These are phyloP conservation scores for Aleiodes sp. DNA, from an alignment of 1,140 invertebrate species.

Conservation along the genomic window DNA sequence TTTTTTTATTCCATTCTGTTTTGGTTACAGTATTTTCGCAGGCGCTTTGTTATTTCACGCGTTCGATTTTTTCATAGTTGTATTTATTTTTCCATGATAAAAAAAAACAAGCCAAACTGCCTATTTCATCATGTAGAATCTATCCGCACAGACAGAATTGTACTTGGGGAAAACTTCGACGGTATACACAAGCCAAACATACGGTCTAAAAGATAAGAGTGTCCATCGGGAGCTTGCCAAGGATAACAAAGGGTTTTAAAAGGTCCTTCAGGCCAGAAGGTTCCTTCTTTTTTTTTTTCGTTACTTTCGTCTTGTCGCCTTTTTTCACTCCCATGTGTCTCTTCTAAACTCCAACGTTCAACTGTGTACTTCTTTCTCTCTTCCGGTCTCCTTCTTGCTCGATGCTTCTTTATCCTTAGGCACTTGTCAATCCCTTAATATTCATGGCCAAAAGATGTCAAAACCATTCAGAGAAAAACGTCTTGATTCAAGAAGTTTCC, in stretches of 20 bases:
- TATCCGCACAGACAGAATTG: conserved; percentile 6
- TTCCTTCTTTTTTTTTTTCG: not conserved
- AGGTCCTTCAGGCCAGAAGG: conserved; percentile 35
- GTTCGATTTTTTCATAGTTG: conserved; percentile 7
- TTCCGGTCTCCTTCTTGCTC: not conserved
- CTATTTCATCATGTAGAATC: conserved; percentile 1
- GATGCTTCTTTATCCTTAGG: too few species aligned
- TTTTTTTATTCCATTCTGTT: conserved; percentile 27
- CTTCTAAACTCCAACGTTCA: not conserved
- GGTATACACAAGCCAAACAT: conserved; percentile 47
- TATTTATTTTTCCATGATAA: not conserved
- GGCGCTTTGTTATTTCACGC: conserved; percentile 37
- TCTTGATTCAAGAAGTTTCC: too few species aligned
- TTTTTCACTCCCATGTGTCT: conserved; percentile 11
- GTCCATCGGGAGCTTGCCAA: conserved; percentile 48
- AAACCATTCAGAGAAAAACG: too few species aligned
- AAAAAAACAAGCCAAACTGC: not conserved
- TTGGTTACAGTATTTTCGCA: conserved; percentile 4
- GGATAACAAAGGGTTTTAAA: conserved; percentile 56
- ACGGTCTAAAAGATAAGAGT: conserved; percentile 44
- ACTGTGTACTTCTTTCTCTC: not conserved
- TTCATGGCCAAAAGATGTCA: too few species aligned
- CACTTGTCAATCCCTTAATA: too few species aligned
- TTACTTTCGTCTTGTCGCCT: not conserved
- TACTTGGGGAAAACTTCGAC: not conserved